These are phyloP conservation scores for Nomada lathburiana DNA, from an alignment of 2,888 invertebrate genomes.

Conservation along the genomic window DNA sequence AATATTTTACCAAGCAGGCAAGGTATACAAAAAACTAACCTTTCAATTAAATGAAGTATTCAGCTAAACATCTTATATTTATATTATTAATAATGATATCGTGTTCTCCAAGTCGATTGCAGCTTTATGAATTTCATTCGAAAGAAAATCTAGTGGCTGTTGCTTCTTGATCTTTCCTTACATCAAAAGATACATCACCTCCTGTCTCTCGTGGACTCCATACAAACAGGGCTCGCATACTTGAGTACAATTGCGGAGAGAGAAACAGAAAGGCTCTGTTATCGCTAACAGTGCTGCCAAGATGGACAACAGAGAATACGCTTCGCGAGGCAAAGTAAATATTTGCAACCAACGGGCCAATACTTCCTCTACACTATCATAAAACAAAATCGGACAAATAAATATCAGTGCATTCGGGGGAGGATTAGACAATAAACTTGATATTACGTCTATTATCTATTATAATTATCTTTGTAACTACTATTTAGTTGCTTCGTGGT, in stretches of 20 bases:
- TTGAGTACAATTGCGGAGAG: constrained; percentile 40
- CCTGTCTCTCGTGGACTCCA: background rate
- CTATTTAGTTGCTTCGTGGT: no score
- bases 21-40: no score
- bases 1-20: no score
- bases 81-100: no score
- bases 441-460: no score
- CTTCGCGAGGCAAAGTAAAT: constrained; percentile 44
- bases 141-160: no score
- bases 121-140: no score
- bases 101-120: no score
- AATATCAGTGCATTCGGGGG: constrained; percentile 18
- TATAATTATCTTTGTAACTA: no score
- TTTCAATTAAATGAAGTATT: no score
- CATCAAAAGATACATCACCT: background rate
- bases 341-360: constrained; percentile 47
- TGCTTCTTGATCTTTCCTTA: no score
- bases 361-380: constrained; percentile 24
- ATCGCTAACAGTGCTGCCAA: constrained; percentile 35
- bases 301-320: constrained; percentile 48
- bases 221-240: constrained; percentile 36
- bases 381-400: constrained; percentile 38
- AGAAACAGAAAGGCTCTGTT: constrained; percentile 35
- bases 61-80: no score
- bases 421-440: constrained; percentile 1